A percentile compares a stretch with the other conserved stretches of the same genome.
phyloP scores from a whole-genome alignment of 2,797 vertebrate genomes.

The Simalia tracyae region DNA sequence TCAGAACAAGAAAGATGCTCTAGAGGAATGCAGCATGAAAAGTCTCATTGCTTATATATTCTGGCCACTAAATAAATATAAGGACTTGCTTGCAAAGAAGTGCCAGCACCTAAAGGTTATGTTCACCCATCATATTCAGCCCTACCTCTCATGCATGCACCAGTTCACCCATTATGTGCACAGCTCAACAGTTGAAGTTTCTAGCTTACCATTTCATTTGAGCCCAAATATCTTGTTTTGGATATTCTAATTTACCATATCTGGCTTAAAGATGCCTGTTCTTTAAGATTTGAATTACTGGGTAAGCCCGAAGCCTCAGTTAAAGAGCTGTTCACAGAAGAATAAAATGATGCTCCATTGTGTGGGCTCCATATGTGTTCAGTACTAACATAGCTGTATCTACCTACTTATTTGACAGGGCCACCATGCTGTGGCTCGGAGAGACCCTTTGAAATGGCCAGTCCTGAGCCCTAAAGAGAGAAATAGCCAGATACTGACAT shows the following conservation, averaged over 20 bases:
- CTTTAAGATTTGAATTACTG: too few species aligned
- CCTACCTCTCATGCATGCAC: background rate
- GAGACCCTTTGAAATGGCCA: too few species aligned
- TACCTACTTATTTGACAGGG: too few species aligned
- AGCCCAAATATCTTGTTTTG: background rate
- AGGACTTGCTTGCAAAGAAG: background rate
- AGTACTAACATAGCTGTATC: too few species aligned
- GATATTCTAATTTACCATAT: background rate
- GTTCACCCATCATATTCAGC: background rate
- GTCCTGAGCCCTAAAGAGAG: too few species aligned
- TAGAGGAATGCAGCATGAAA: background rate
- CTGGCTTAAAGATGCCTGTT: too few species aligned
- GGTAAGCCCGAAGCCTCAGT: too few species aligned
- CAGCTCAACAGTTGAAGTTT: background rate
- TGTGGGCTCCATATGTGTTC: too few species aligned
- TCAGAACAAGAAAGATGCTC: background rate
- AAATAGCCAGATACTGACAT: too few species aligned
- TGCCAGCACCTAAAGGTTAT: background rate
- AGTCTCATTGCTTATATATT: background rate
- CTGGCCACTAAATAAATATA: background rate
- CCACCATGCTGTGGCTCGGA: too few species aligned
- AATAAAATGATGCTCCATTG: too few species aligned
- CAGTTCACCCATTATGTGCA: background rate
- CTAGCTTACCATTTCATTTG: background rate
- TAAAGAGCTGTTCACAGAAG: too few species aligned